These are phyloP conservation scores for Motacilla tschutschensis DNA, from an alignment of 2,113 vertebrate genomes.

Conservation along the genomic window DNA sequence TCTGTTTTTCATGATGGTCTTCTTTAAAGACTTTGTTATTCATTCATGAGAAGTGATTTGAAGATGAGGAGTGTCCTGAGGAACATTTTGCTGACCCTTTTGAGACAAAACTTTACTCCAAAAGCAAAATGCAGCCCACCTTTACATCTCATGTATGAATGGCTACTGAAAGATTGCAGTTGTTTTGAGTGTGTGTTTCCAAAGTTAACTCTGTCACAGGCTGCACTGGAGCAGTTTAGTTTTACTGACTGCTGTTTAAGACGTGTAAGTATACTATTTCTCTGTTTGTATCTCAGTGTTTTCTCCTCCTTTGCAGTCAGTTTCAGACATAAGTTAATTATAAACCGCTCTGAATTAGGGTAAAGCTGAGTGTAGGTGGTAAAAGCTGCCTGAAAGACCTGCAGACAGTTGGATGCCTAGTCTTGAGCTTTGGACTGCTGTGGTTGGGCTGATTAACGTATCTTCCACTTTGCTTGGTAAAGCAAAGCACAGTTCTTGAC, in stretches of 20 bases:
- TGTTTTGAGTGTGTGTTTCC: rapidly evolving
- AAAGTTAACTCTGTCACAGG: not conserved
- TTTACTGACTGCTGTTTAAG: not conserved
- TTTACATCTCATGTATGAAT: not conserved
- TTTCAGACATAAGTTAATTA: not conserved
- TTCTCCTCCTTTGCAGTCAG: not conserved
- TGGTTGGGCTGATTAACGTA: not conserved
- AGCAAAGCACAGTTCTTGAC: not conserved
- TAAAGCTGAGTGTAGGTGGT: not conserved
- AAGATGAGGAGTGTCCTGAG: not conserved
- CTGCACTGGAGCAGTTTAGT: not conserved
- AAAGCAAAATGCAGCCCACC: not conserved
- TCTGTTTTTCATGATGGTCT: not conserved
- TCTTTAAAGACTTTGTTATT: not conserved
- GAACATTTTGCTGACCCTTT: not conserved
- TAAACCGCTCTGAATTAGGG: not conserved
- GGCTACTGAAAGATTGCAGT: not conserved
- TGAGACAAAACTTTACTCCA: not conserved
- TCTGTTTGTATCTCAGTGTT: not conserved
- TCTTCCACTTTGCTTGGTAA: not conserved
- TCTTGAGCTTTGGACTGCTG: not conserved
- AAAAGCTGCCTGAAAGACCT: not conserved
- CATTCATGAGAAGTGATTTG: not conserved
- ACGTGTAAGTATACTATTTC: not conserved
- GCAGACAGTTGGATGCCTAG: not conserved